phyloP scores from a whole-genome alignment of 2,888 invertebrate genomes.

The Adela reaumurella region DNA sequence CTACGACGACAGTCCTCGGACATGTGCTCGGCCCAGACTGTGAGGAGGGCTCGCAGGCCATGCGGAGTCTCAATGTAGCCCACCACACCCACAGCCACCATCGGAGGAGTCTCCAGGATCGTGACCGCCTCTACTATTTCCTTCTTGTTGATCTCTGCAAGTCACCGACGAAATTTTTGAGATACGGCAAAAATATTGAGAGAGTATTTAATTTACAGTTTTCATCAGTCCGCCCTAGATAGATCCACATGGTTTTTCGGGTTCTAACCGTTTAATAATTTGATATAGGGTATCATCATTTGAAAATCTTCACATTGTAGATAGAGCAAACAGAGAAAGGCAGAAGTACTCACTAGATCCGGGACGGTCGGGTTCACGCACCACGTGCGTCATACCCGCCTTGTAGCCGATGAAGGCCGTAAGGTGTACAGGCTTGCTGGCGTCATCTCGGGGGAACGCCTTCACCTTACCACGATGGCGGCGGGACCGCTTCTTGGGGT shows the following conservation, averaged over 20 bases:
- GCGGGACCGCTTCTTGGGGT: slow-evolving; percentile 95
- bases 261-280: slow-evolving; percentile 2
- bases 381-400: slow-evolving; percentile 99
- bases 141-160: slow-evolving; percentile 96
- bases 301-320: slow-evolving; percentile 3
- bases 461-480: slow-evolving; percentile 98
- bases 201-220: no score
- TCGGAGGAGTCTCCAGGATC: slow-evolving; percentile 95
- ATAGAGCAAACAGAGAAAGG: no score
- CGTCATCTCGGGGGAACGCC: slow-evolving; percentile 99
- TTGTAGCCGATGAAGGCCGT: slow-evolving; percentile 98
- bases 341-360: slow-evolving; percentile 84
- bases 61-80: slow-evolving; percentile 99
- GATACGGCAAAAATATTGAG: no score
- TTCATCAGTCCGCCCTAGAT: slow-evolving; percentile 47
- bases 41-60: slow-evolving; percentile 91
- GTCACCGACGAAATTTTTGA: no score
- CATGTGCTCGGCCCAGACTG: slow-evolving; percentile 98
- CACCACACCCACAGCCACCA: slow-evolving; percentile 95
- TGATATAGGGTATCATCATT: slow-evolving; percentile 6
- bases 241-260: slow-evolving; percentile 22
- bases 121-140: slow-evolving; percentile 99
- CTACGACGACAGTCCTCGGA: slow-evolving; percentile 97
- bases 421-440: slow-evolving; percentile 92
- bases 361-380: slow-evolving; percentile 97